Base-by-base conservation (phyloP, 2,888 invertebrate species). In the Sinodicranocentrus sp. region DNA sequence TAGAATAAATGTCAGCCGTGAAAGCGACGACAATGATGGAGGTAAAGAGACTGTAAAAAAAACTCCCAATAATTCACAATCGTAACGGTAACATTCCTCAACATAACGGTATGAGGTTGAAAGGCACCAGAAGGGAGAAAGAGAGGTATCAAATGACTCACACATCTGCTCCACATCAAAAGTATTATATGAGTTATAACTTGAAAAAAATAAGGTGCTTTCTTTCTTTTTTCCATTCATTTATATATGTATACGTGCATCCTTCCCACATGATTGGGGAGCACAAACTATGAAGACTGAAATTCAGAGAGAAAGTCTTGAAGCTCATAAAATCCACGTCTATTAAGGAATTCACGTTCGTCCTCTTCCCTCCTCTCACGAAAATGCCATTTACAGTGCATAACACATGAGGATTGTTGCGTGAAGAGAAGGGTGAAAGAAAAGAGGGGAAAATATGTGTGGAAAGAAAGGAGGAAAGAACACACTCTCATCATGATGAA, bases 351-450 rank as follows among this genome's bases (percentile, higher is more conserved):
- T 48, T 10, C 48, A 48, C 48, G 48, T 48, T 48, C 48, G 2
- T n/a, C n/a, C 2, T n/a, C 15, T 48, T n/a, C 15, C 48, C 48
- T n/a, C 13, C 48, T 10, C 48, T 48, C 48, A n/a, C 13, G 10
- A 48, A 48, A 48, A 48, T 48, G 48, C 48, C 48, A n/a, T 48
- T 48, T n/a, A n/a, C 15, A 48, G 48, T 48, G 48, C 13, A 48
- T n/a, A 6, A 13, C 39, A 39, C 39, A 39, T 39, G n/a, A n/a
- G n/a, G n/a, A n/a, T n/a, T n/a, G n/a, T n/a, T n/a, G n/a, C n/a
- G n/a, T n/a, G n/a, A n/a, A n/a, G n/a, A n/a, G n/a, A n/a, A n/a
- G n/a, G 19, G 6, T 57, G 23, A 57, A 57, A 57, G 10, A 23
- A 23, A 21, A 57, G 52, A 52, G 57, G 8, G 57, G 21, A 3